These are phyloP conservation scores for Machimus atricapillus DNA, from an alignment of 2,888 invertebrate genomes.

Conservation along the genomic window DNA sequence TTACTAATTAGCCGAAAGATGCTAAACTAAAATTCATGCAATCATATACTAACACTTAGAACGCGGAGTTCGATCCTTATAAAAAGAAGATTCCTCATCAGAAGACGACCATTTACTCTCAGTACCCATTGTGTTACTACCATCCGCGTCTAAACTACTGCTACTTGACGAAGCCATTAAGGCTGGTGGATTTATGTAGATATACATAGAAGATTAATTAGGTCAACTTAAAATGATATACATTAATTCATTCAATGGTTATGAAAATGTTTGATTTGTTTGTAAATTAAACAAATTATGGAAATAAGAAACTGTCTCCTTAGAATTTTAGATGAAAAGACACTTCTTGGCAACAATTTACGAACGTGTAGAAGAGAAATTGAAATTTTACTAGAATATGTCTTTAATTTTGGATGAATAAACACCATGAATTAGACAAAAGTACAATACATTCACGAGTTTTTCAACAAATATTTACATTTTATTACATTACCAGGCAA, in stretches of 20 bases:
- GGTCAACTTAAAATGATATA: not conserved
- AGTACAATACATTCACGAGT: not conserved
- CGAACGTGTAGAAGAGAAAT: not conserved
- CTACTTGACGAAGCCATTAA: not conserved
- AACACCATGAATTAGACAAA: not conserved
- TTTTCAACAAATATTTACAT: not conserved
- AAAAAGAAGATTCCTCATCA: constrained; percentile 46
- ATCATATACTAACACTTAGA: constrained; percentile 31
- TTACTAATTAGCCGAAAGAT: too few relatives aligned
- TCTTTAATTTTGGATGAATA: not conserved
- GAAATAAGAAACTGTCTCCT: not conserved
- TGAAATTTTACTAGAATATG: not conserved
- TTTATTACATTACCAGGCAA: not conserved
- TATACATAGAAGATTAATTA: not conserved
- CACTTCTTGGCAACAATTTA: not conserved
- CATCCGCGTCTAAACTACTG: constrained; percentile 4
- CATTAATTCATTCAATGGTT: not conserved
- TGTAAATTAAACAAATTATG: not conserved
- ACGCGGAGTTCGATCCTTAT: constrained; percentile 37
- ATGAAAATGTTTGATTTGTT: not conserved
- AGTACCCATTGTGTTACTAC: constrained; percentile 32
- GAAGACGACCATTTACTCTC: constrained; percentile 43
- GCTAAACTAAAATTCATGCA: not conserved
- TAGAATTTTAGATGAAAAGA: too few relatives aligned
- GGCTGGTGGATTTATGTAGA: not conserved